Evolutionary conservation across 2,797 vertebrate species (phyloP).

Genomic region (Tragopan temminckii): DNA sequence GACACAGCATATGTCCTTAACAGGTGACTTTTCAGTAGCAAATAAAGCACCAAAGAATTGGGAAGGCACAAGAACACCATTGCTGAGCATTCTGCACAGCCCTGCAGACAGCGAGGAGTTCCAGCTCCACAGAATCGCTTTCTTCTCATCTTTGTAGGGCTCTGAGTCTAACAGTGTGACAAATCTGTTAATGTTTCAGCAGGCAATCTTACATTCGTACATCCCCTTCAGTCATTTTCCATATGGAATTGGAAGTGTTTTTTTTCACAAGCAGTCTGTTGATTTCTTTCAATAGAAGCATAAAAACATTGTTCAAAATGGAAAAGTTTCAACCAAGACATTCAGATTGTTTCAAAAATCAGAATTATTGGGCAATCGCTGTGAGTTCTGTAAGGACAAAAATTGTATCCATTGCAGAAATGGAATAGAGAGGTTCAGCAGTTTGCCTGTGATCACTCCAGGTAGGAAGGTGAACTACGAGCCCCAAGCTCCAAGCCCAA

Average conservation of each 20-base stretch:
- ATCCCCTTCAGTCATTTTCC: conserved; percentile 73
- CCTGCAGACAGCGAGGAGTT: not conserved
- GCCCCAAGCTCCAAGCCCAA: not conserved
- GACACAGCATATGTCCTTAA: not conserved
- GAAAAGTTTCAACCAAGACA: not conserved
- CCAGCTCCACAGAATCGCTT: not conserved
- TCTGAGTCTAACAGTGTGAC: conserved; percentile 47
- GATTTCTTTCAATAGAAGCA: conserved; percentile 44
- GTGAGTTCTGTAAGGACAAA: not conserved
- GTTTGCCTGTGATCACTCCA: not conserved
- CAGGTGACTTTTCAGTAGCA: not conserved
- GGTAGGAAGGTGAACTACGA: not conserved
- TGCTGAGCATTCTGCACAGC: not conserved
- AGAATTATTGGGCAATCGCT: not conserved
- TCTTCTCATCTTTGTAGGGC: conserved; percentile 26
- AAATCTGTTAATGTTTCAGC: conserved; percentile 73
- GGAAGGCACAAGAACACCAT: not conserved
- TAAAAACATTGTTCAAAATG: not conserved
- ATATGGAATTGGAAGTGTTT: conserved; percentile 26
- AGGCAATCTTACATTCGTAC: conserved; percentile 48
- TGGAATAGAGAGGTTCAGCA: not conserved
- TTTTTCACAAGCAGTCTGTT: conserved; percentile 2
- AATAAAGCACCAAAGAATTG: not conserved
- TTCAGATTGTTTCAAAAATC: not conserved
- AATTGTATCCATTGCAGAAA: not conserved